Base-by-base conservation (phyloP, 1,140 invertebrate genomes). In the Pogonus chalceus region DNA sequence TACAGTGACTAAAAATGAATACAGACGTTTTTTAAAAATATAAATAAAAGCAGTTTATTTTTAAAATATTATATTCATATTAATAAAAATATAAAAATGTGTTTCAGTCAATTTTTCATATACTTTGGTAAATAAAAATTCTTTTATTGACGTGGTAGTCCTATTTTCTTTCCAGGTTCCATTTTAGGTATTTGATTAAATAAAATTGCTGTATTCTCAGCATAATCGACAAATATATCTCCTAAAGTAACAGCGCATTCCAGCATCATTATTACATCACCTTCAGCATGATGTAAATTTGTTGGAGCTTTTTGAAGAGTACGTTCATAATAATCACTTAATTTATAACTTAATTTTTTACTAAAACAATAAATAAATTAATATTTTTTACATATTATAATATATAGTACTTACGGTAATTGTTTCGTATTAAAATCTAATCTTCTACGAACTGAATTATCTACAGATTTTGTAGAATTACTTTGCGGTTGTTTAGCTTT, bases 221-320 rank as follows among this genome's bases (percentile, higher is more conserved):
- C 72, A 72, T 75, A 80, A 26, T 72, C 62, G 0, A 79, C 53
- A 62, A 84, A 84, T 35, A 69, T 62, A 10, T 74, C 56, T 50
- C 74, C 74, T 20, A 75, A 70, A 2, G 70, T 68, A 39, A 71
- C 65, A 1, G 78, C 74, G 58, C 81, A 79, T 37, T 75, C 66
- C 18, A 81, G 67, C 2, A 80, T 66, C 64, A 74, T 73, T 9
- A 72, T 56, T 16, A 79, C 80, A 65, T 85, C 83, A 52, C 66
- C 70, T 62, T 84, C 82, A 20, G 83, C 81, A 24, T 65, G 65
- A 65, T 85, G 82, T 2, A 70, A 63, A 51, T 72, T 63, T 1
- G 55, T 21, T 1, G 73, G 61, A 18, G 68, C 56, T 31, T 63
- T 67, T 7, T 71, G 68, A 16, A 78, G 70, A 10, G 79, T 61